These are phyloP conservation scores for Chionoecetes opilio DNA, from an alignment of 1,140 invertebrate species.

Conservation along the genomic window DNA sequence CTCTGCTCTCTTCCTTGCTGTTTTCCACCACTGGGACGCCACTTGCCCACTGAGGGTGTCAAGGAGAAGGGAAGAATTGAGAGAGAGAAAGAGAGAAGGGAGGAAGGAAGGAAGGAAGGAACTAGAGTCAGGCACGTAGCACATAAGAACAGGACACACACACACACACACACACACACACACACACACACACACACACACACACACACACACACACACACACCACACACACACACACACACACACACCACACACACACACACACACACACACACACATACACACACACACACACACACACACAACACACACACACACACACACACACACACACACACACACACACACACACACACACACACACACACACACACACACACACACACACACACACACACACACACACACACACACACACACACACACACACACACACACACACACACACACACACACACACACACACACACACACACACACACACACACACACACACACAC, in stretches of 20 bases:
- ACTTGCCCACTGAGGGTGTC: no score
- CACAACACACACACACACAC: background rate
- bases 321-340: background rate
- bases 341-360: slow-evolving; percentile 27
- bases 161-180: slow-evolving; percentile 16
- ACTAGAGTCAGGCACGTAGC: background rate
- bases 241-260: background rate
- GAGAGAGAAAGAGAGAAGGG: slow-evolving; percentile 1
- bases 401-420: background rate
- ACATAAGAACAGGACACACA: background rate
- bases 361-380: slow-evolving; percentile 23
- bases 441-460: slow-evolving; percentile 27
- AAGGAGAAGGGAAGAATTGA: no score
- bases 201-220: slow-evolving; percentile 2
- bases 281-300: slow-evolving; percentile 11
- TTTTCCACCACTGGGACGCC: no score
- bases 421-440: slow-evolving; percentile 25
- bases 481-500: no score
- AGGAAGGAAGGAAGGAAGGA: background rate
- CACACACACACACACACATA: background rate
- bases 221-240: no score
- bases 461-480: background rate
- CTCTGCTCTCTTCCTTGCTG: no score
- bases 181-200: slow-evolving; percentile 27
- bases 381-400: background rate